phyloP scores from a whole-genome alignment of 37 sponge, comb jelly and placozoan species.

The Spongia lamella region DNA sequence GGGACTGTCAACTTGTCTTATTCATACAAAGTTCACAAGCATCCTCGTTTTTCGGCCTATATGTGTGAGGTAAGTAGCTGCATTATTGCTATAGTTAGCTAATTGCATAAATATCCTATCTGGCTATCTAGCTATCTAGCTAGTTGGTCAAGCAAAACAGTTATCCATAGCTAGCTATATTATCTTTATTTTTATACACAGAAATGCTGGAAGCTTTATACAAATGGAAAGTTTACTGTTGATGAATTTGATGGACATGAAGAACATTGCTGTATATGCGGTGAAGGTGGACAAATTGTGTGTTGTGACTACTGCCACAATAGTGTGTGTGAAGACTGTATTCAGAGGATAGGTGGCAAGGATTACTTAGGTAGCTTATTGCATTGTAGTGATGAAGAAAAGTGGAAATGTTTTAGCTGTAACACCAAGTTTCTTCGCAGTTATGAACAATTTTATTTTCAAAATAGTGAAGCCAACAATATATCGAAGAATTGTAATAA shows the following conservation, averaged over 20 bases:
- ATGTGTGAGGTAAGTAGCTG: too few relatives aligned
- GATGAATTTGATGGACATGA: slow-evolving; percentile 36
- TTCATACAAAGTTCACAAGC: too few relatives aligned
- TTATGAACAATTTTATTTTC: slow-evolving; percentile 4
- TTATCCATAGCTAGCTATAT: too few relatives aligned
- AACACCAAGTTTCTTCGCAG: slow-evolving; percentile 25
- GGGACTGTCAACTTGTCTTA: too few relatives aligned
- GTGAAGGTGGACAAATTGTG: slow-evolving; percentile 70
- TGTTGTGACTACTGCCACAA: slow-evolving; percentile 46
- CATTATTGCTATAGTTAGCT: too few relatives aligned
- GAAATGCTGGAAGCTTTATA: slow-evolving; percentile 40
- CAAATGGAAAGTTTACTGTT: slow-evolving; percentile 41
- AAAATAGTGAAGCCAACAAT: not conserved
- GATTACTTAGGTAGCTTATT: slow-evolving; percentile 7
- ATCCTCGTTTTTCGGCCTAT: too few relatives aligned
- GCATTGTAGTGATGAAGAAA: not conserved
- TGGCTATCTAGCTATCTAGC: too few relatives aligned
- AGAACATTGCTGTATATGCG: slow-evolving; percentile 73
- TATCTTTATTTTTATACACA: not conserved
- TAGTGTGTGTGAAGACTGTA: slow-evolving; percentile 51
- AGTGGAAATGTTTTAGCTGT: slow-evolving; percentile 58
- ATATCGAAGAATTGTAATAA: too few relatives aligned
- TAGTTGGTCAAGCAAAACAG: too few relatives aligned
- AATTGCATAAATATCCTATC: too few relatives aligned
- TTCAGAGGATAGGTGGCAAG: slow-evolving; percentile 36